Evolutionary conservation across 1,140 invertebrate species (phyloP).

Genomic region (Zaprionus tsacasi): DNA sequence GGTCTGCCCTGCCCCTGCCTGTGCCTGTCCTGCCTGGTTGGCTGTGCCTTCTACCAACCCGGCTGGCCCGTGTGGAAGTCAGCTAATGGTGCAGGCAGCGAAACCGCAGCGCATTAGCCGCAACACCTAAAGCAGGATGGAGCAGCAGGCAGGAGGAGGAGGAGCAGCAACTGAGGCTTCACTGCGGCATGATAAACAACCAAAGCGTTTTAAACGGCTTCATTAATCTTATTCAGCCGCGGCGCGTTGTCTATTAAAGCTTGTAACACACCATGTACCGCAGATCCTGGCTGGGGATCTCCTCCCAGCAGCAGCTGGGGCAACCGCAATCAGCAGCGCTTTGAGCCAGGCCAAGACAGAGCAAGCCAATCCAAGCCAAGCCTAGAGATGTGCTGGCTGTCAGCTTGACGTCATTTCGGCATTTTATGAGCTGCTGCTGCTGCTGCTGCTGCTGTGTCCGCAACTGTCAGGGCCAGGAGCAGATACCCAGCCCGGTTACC

Average conservation of each 20-base stretch:
- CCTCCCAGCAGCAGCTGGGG: constrained; percentile 3
- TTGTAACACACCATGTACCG: constrained; percentile 66
- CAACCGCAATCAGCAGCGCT: constrained; percentile 24
- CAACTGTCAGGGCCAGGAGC: constrained; percentile 21
- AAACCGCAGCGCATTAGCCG: constrained; percentile 65
- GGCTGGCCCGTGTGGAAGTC: constrained; percentile 17
- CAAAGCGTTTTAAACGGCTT: constrained; percentile 82
- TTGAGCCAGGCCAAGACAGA: constrained; percentile 53
- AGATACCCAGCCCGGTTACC: background rate
- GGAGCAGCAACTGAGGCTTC: constrained; percentile 18
- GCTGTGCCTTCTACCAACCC: background rate
- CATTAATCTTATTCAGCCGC: constrained; percentile 81
- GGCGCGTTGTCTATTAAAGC: constrained; percentile 79
- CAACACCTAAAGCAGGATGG: constrained; percentile 39
- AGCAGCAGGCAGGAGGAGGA: constrained; percentile 7
- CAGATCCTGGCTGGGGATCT: constrained; percentile 10
- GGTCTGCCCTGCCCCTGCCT: background rate
- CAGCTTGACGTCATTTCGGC: constrained; percentile 75
- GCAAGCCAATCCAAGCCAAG: constrained; percentile 34
- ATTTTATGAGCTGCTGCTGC: constrained; percentile 74
- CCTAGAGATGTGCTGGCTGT: constrained; percentile 75
- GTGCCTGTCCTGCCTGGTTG: constrained; percentile 40
- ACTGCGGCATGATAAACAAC: constrained; percentile 79
- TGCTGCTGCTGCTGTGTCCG: constrained; percentile 45
- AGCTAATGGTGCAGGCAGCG: constrained; percentile 55